Percentiles rank a stretch among this genome's conserved stretches.
Evolutionary conservation across 2,797 vertebrate genomes (phyloP).

Genomic region (Gadopsis bispinosus): DNA sequence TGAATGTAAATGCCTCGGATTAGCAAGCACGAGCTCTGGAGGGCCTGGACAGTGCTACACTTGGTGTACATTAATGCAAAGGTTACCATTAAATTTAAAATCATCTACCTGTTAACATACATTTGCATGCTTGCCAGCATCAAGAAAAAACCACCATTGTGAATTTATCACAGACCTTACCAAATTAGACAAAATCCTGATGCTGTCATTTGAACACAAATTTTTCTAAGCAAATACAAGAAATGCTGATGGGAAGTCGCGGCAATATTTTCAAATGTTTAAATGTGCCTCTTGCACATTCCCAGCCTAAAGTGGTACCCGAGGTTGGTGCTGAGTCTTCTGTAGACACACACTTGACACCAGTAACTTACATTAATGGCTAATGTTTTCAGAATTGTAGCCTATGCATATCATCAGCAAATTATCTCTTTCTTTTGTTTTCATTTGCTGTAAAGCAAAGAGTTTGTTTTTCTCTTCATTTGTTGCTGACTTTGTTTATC

Average conservation of each 20-base stretch:
- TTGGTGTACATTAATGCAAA: neutral
- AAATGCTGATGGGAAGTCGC: neutral
- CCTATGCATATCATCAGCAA: neutral
- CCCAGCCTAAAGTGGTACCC: neutral
- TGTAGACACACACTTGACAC: neutral
- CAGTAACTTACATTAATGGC: neutral
- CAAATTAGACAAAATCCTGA: neutral
- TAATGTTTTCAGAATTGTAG: neutral
- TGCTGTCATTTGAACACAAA: neutral
- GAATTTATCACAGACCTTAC: neutral
- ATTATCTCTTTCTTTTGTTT: neutral
- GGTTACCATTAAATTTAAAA: neutral
- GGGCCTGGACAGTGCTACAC: neutral
- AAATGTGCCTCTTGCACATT: neutral
- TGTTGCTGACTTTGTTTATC: neutral
- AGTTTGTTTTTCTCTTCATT: neutral
- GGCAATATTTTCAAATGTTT: neutral
- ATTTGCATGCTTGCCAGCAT: neutral
- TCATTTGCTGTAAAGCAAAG: neutral
- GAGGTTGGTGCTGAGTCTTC: neutral
- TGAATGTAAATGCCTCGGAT: neutral
- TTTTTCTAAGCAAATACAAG: neutral
- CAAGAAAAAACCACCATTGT: neutral
- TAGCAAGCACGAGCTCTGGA: slow-evolving; percentile 2
- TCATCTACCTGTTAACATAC: neutral